A percentile compares a stretch with the other conserved stretches of the same genome.
These are phyloP conservation scores for Apodemia hepburni DNA, from an alignment of 2,888 invertebrate species.

Conservation along the genomic window DNA sequence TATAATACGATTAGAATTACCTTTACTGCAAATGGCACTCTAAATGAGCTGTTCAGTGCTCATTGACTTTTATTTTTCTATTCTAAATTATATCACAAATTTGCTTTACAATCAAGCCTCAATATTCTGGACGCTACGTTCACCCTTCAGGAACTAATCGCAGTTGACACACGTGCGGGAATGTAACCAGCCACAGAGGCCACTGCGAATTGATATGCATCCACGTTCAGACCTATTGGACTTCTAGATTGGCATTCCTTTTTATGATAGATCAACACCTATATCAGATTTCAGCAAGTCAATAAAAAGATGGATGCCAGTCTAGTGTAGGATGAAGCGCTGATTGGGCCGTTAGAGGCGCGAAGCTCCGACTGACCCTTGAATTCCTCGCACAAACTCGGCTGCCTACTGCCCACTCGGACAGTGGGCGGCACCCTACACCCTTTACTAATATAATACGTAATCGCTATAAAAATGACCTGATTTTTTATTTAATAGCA, in stretches of 20 bases:
- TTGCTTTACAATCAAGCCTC: conserved; percentile 70
- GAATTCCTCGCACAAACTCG: conserved; percentile 32
- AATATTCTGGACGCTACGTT: conserved; percentile 46
- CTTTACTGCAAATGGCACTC: conserved; percentile 66
- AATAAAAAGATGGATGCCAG: conserved; percentile 81
- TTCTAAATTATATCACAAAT: conserved; percentile 73
- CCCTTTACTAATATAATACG: conserved; percentile 54
- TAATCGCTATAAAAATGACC: conserved; percentile 31
- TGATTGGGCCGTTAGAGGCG: conserved; percentile 69
- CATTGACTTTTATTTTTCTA: conserved; percentile 45
- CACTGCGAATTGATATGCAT: conserved; percentile 33
- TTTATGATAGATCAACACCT: neutral
- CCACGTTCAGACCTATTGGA: conserved; percentile 35
- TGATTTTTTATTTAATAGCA: conserved; percentile 1
- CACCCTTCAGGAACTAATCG: conserved; percentile 41
- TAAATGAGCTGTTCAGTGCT: conserved; percentile 61
- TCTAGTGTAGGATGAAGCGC: conserved; percentile 66
- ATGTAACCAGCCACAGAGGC: conserved; percentile 47
- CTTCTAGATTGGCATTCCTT: conserved; percentile 27
- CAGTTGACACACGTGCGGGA: conserved; percentile 49
- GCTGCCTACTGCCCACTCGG: conserved; percentile 56
- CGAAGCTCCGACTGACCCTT: conserved; percentile 65
- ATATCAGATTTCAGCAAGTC: conserved; percentile 36
- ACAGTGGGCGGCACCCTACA: conserved; percentile 55
- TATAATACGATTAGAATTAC: conserved; percentile 31